Evolutionary conservation across 2,888 invertebrate genomes (phyloP), one percentile per base, ranked within the genome.

Genomic region (Agrochola litura): DNA sequence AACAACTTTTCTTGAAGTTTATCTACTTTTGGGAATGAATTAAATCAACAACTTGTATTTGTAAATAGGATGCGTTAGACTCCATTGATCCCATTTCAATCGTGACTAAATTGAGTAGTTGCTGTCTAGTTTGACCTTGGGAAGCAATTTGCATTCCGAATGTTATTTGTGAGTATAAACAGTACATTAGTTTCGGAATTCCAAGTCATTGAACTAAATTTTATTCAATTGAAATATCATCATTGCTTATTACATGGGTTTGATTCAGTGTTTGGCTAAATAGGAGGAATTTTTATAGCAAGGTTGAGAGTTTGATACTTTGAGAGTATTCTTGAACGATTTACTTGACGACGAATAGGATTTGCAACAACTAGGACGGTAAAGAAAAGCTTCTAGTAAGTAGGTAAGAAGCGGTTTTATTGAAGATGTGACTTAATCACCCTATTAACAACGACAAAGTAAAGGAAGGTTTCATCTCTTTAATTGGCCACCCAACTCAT

Each of bases 401-500:
- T 25, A 37, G 10, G 16, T 46, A 60, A 16, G 19, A 56, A 76
- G 41, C 14, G 25, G 54, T 74, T 82, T 77, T 60, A 73, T n/a
- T 63, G 61, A 80, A 84, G 37, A 71, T 67, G 54, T 75, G 65
- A 74, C 66, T 74, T 75, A 74, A 83, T 80, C 77, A 79, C 70
- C 58, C 71, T 68, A 73, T 69, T 77, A 74, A 77, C 65, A 72
- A 76, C 52, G 46, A 60, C 78, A 67, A 60, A 69, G 49, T 67
- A 77, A 79, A 86, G 77, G 72, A 74, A 73, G 81, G 76, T 77
- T 85, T 76, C 77, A 73, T 82, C 81, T 81, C 76, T 80, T 78
- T 85, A 87, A 87, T 88, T 84, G 80, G 85, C 66, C 68, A 61
- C 68, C 22, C 30, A 73, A 71, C 61, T 89, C 83, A 84, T 87